A percentile compares a stretch with the other conserved stretches of the same genome.
These are phyloP conservation scores for Thunnus albacares DNA, from an alignment of 2,797 vertebrate genomes.

Conservation along the genomic window DNA sequence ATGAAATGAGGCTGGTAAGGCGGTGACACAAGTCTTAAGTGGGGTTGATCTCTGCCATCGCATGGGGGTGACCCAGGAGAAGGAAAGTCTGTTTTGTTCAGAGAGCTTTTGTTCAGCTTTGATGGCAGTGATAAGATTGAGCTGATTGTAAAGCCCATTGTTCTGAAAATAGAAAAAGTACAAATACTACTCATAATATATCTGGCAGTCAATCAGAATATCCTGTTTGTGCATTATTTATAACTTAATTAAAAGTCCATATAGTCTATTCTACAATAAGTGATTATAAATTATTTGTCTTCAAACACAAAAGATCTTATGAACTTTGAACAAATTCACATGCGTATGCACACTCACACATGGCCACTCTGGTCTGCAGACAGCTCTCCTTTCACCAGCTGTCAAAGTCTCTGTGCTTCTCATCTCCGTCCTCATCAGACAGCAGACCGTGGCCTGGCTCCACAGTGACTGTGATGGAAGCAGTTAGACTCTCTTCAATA, in stretches of 20 bases:
- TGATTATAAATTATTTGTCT: constrained; percentile 2
- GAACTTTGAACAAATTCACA: constrained; percentile 61
- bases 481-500: constrained; percentile 31
- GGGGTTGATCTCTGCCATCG: constrained; percentile 30
- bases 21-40: constrained; percentile 16
- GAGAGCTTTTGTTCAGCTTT: constrained; percentile 42
- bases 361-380: constrained; percentile 33
- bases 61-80: constrained; percentile 29
- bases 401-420: constrained; percentile 46
- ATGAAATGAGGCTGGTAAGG: constrained; percentile 25
- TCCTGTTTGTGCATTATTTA: constrained; percentile 9
- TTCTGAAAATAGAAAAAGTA: constrained; percentile 47
- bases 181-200: constrained; percentile 6
- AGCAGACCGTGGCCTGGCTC: constrained; percentile 39
- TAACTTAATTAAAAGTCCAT: background rate
- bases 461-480: constrained; percentile 24
- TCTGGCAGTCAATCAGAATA: constrained; percentile 1
- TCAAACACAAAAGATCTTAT: constrained; percentile 8
- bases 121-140: constrained; percentile 31
- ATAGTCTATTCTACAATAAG: constrained; percentile 6
- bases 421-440: constrained; percentile 57
- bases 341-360: constrained; percentile 59
- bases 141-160: constrained; percentile 30
- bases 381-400: constrained; percentile 54
- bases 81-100: constrained; percentile 33